Base-by-base conservation (phyloP, 1,140 invertebrate species). In the Thalassaphorura encarpata region DNA sequence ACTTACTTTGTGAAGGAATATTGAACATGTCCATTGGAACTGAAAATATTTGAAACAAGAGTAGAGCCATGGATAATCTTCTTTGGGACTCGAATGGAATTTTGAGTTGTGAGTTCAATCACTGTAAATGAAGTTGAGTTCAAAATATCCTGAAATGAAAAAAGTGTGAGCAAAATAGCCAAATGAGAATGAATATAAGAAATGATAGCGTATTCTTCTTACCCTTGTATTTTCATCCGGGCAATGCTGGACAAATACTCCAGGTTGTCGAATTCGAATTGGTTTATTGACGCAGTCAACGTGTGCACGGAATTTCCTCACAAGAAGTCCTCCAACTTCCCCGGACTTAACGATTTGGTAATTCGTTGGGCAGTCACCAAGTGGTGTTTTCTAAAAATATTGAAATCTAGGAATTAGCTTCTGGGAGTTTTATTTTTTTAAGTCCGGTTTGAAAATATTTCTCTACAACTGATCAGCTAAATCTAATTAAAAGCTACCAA, bases 1-100 rank as follows among this genome's bases (percentile, higher is more conserved):
- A n/a, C 53, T 60, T 61, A 61, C 59, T 19, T 15, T 27, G 29
- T 42, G 18, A 18, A 56, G 28, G 55, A 47, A 52, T 52, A 58
- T 59, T 64, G 62, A 11, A 41, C 49, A 54, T 61, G 62, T 33
- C 62, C 62, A n/a, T 61, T 52, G 21, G 26, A 26, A 40, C 62
- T 54, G 52, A 64, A 61, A 33, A 61, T 23, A 43, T 41, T 33
- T 54, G 54, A 61, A 21, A 52, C 26, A 19, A 61, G 29, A 36
- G 36, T 40, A 24, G 54, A 58, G 42, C 56, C 55, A 39, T 23
- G 24, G 2, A 2, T 28, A 43, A 64, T 48, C 16, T 23, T 45
- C 52, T 54, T 64, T 23, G 48, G 26, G 24, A 52, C 46, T 29
- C 45, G 21, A 27, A 29, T 29, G 21, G 56, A 56, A 31, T 56